These are phyloP conservation scores for Mormyrus iriodes DNA, from an alignment of 2,113 vertebrate genomes.

Conservation along the genomic window DNA sequence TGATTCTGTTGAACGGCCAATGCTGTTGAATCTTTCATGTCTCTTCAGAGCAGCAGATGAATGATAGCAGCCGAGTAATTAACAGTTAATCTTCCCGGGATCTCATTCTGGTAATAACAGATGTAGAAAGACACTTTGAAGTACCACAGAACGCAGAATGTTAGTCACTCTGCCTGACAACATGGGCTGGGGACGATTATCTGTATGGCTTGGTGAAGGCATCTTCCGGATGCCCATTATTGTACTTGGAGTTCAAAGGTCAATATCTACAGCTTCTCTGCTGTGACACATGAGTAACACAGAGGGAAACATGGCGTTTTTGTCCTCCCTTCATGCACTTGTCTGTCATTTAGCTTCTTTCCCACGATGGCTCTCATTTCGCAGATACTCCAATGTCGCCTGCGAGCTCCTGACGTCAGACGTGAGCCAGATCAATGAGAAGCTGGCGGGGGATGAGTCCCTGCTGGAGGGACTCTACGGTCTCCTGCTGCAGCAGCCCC, in stretches of 20 bases:
- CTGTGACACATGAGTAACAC: no score
- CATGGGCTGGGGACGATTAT: neutral
- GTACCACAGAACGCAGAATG: neutral
- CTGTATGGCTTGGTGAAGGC: neutral
- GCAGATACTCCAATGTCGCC: conserved; percentile 86
- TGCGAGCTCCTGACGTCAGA: conserved; percentile 94
- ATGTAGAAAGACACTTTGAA: neutral
- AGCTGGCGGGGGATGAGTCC: conserved; percentile 78
- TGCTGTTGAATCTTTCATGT: neutral
- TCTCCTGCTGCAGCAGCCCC: conserved; percentile 83
- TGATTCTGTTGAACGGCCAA: neutral
- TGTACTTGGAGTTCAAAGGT: neutral
- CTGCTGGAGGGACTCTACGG: conserved; percentile 81
- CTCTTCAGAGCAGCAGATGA: neutral
- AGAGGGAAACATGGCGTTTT: neutral
- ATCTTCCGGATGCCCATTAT: neutral
- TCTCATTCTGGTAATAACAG: neutral
- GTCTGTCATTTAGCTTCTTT: neutral
- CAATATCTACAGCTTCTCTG: neutral
- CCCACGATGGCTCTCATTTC: neutral
- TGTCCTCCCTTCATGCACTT: neutral
- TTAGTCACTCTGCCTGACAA: neutral
- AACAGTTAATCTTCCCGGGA: neutral
- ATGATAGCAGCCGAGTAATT: neutral
- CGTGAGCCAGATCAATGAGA: conserved; percentile 87